These are phyloP conservation scores for Sebastes variabilis DNA, from an alignment of 2,797 vertebrate genomes.

Conservation along the genomic window DNA sequence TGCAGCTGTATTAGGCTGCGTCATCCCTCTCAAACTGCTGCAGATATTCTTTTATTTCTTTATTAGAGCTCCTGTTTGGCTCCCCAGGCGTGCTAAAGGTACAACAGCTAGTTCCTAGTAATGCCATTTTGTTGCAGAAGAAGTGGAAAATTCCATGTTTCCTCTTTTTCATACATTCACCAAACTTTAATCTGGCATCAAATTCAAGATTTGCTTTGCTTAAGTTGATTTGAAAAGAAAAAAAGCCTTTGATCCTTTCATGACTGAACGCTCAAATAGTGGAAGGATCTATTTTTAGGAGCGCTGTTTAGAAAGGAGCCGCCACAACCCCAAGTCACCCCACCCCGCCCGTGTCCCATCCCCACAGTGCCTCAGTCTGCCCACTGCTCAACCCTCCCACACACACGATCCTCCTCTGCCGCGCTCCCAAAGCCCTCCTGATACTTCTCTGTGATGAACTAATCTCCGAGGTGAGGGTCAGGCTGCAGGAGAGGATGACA, in stretches of 20 bases:
- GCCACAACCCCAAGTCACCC: conserved; percentile 63
- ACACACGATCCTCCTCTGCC: conserved; percentile 8
- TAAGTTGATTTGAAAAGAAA: conserved; percentile 43
- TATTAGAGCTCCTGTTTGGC: conserved; percentile 57
- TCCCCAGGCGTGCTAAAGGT: conserved; percentile 1
- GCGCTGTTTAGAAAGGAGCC: conserved; percentile 62
- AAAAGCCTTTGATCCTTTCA: conserved; percentile 39
- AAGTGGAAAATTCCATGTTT: conserved; percentile 43
- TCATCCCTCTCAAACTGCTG: conserved; percentile 61
- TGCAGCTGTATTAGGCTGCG: conserved; percentile 76
- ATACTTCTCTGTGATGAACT: conserved; percentile 57
- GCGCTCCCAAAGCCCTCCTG: conserved; percentile 24
- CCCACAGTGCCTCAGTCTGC: conserved; percentile 31
- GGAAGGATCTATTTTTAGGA: conserved; percentile 63
- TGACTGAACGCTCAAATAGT: conserved; percentile 40
- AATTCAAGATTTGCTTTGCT: conserved; percentile 52
- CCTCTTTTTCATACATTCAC: conserved; percentile 9
- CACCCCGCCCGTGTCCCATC: conserved; percentile 45
- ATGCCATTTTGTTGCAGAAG: not conserved
- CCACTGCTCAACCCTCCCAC: conserved; percentile 30
- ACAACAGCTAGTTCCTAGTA: not conserved
- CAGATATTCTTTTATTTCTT: conserved; percentile 67
- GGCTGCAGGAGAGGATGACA: conserved; percentile 73
- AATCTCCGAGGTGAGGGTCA: conserved; percentile 73
- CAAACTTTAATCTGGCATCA: conserved; percentile 37